These are phyloP conservation scores for Harpagifer antarcticus DNA, from an alignment of 2,797 vertebrate species.

Conservation along the genomic window DNA sequence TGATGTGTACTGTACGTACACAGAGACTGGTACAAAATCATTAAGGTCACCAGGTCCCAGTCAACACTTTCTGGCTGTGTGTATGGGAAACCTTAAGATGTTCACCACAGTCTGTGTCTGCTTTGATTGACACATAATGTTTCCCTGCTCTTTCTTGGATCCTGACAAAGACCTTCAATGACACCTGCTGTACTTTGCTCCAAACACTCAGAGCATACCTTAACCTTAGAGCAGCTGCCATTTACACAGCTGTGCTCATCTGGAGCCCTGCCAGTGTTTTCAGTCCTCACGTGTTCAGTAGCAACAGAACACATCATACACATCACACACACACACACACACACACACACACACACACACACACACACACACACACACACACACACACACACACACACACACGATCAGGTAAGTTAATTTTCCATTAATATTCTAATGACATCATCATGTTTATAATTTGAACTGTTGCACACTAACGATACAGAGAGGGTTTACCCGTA, in stretches of 20 bases:
- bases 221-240: conserved; percentile 42
- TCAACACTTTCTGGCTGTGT: neutral
- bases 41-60: conserved; percentile 4
- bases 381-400: too few relatives aligned
- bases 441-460: neutral
- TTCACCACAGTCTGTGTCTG: neutral
- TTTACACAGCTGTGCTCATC: conserved; percentile 79
- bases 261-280: conserved; percentile 59
- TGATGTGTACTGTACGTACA: conserved; percentile 17
- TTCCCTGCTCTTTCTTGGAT: neutral
- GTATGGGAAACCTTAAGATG: neutral
- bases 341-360: too few relatives aligned
- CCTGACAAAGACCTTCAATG: neutral
- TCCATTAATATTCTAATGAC: neutral
- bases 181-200: neutral
- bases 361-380: too few relatives aligned
- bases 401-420: too few relatives aligned
- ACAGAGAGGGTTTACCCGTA: too few relatives aligned
- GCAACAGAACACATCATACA: conserved; percentile 10
- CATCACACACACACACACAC: neutral
- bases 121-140: neutral
- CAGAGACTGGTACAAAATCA: neutral
- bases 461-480: too few relatives aligned
- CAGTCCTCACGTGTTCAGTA: conserved; percentile 34
- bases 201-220: neutral